Evolutionary conservation across 2,888 invertebrate genomes (phyloP).

Genomic region (Lagria hirta): DNA sequence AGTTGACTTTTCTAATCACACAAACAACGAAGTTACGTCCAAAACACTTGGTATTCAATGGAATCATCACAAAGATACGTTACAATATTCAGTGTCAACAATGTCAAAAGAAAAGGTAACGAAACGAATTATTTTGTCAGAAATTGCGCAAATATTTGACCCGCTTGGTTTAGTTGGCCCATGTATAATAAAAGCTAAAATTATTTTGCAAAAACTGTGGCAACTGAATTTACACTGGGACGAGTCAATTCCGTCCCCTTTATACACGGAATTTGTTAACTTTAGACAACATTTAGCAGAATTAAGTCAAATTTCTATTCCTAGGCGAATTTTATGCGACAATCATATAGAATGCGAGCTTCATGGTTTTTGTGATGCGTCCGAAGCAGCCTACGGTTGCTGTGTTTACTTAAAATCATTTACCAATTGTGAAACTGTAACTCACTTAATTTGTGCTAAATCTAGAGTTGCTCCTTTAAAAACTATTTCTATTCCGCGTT

Average conservation of each 20-base stretch:
- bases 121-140: no score
- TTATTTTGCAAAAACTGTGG: not conserved
- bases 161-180: no score
- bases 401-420: not conserved
- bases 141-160: no score
- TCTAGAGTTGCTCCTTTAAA: not conserved
- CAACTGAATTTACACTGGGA: not conserved
- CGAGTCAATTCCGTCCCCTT: not conserved
- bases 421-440: not conserved
- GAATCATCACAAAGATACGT: no score
- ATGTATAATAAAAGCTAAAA: no score
- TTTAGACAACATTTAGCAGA: not conserved
- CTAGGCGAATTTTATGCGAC: not conserved
- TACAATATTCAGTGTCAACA: no score
- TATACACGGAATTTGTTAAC: not conserved
- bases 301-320: not conserved
- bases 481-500: not conserved
- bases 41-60: no score
- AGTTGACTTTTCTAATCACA: no score
- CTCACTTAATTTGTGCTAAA: not conserved
- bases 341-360: not conserved
- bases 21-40: no score
- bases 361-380: not conserved
- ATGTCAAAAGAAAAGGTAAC: no score
- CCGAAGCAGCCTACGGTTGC: not conserved